Percentiles rank a stretch among this genome's conserved stretches.
Evolutionary conservation across 2,113 vertebrate species (phyloP).

Genomic region (Phrynosoma platyrhinos): DNA sequence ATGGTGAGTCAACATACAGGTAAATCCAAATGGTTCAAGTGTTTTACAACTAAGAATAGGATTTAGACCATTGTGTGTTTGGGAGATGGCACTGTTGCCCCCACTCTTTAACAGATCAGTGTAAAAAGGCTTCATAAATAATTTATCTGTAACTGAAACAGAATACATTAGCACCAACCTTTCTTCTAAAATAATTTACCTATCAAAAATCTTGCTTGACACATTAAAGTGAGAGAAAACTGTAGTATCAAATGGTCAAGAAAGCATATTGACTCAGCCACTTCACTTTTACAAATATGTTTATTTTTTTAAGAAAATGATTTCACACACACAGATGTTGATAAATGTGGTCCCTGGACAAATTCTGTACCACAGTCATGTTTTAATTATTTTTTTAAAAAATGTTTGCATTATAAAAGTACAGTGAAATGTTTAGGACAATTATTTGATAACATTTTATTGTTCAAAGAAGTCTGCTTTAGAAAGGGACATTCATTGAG

Average conservation of each 20-base stretch:
- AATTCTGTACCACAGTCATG: not conserved
- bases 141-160: not conserved
- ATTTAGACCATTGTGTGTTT: too few species aligned
- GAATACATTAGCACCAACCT: not conserved
- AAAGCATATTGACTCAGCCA: conserved; percentile 34
- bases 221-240: conserved; percentile 37
- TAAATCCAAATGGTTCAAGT: too few species aligned
- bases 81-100: too few species aligned
- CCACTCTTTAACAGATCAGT: not conserved
- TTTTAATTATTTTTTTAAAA: too few species aligned
- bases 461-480: conserved; percentile 25
- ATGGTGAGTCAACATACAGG: too few species aligned
- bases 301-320: conserved; percentile 9
- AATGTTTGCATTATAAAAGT: conserved; percentile 53
- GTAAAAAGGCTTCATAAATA: not conserved
- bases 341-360: conserved; percentile 1
- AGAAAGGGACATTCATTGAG: conserved; percentile 23
- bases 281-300: conserved; percentile 33
- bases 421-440: conserved; percentile 62
- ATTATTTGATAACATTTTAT: conserved; percentile 44
- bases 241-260: conserved; percentile 1
- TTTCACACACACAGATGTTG: not conserved
- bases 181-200: conserved; percentile 51
- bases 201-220: conserved; percentile 19
- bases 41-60: too few species aligned